Percentiles rank a stretch among this genome's conserved stretches.
phyloP scores from a whole-genome alignment of 2,113 vertebrate genomes.

The Pristiophorus japonicus region DNA sequence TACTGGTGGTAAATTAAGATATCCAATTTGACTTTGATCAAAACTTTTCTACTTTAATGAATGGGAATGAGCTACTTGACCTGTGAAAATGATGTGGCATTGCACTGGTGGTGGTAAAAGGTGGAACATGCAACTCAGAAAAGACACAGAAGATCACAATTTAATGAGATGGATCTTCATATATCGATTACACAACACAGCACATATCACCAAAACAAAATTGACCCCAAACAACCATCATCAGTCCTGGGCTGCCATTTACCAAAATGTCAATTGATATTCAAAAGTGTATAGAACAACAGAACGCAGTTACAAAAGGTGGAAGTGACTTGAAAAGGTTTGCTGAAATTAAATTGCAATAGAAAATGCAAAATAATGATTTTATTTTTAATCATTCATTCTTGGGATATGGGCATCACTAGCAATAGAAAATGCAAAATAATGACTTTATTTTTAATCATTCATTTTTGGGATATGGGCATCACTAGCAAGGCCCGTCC shows the following conservation, averaged over 20 bases:
- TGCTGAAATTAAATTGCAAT: not conserved
- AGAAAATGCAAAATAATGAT: not conserved
- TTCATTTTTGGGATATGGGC: not conserved
- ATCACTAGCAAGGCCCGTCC: not conserved
- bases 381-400: not conserved
- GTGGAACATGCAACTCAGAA: not conserved
- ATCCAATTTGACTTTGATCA: not conserved
- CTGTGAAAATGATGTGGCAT: not conserved
- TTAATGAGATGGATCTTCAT: not conserved
- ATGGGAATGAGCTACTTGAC: not conserved
- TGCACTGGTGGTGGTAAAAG: not conserved
- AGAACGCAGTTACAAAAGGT: not conserved
- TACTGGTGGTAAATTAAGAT: not conserved
- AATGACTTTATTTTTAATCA: no score
- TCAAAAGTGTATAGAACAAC: not conserved
- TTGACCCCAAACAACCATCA: not conserved
- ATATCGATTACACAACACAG: not conserved
- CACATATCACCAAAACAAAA: not conserved
- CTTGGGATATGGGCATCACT: not conserved
- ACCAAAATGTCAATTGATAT: not conserved
- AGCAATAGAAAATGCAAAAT: not conserved
- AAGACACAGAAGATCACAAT: not conserved
- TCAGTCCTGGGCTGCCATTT: not conserved
- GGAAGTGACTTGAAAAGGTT: not conserved
- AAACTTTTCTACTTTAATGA: not conserved